Evolutionary conservation across 2,113 vertebrate species (phyloP).

Genomic region (Lasiurus cinereus): DNA sequence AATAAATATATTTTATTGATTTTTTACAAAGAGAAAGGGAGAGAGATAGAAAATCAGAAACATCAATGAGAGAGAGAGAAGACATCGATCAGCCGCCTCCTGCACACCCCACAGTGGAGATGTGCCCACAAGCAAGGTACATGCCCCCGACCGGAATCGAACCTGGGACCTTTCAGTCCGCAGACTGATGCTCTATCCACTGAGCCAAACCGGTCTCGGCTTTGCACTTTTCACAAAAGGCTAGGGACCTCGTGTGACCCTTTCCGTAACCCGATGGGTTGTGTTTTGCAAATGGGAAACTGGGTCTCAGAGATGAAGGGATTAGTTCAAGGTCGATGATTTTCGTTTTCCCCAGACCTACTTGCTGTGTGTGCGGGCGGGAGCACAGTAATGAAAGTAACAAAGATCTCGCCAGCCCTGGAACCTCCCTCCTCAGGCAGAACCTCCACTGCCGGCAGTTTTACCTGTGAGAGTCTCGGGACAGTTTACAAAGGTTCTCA

Average conservation of each 20-base stretch:
- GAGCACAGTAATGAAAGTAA: neutral
- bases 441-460: neutral
- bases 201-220: too few relatives aligned
- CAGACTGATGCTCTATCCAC: too few relatives aligned
- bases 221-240: neutral
- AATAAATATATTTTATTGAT: neutral
- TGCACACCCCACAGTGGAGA: too few relatives aligned
- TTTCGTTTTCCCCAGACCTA: neutral
- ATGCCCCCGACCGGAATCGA: too few relatives aligned
- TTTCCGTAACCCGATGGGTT: neutral
- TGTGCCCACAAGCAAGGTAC: too few relatives aligned
- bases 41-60: too few relatives aligned
- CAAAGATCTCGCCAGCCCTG: neutral
- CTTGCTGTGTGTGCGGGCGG: neutral
- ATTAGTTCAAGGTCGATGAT: neutral
- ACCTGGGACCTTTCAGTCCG: too few relatives aligned
- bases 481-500: neutral
- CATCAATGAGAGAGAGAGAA: too few relatives aligned
- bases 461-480: neutral
- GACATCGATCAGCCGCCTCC: too few relatives aligned
- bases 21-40: too few relatives aligned
- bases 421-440: neutral
- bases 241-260: neutral
- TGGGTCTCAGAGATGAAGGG: neutral
- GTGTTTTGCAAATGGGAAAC: neutral